Percentiles rank a stretch among this genome's conserved stretches.
These are phyloP conservation scores for Larimichthys polyactis DNA, from an alignment of 2,113 vertebrate genomes.

Conservation along the genomic window DNA sequence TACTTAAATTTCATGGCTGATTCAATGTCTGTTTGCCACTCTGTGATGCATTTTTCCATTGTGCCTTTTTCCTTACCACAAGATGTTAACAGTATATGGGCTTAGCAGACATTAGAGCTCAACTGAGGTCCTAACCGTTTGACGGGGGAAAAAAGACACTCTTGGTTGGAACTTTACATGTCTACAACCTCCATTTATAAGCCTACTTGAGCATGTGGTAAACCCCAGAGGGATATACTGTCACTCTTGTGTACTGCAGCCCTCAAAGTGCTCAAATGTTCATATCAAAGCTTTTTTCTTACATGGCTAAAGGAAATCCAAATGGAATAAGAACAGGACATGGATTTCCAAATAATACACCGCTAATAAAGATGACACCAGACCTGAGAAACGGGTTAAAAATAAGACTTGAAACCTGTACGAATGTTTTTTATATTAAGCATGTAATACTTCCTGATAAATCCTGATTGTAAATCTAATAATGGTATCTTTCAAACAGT, in stretches of 20 bases:
- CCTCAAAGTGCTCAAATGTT: slow-evolving; percentile 14
- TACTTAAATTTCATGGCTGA: slow-evolving; percentile 56
- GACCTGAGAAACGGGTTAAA: not conserved
- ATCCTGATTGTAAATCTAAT: slow-evolving; percentile 32
- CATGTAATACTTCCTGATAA: slow-evolving; percentile 13
- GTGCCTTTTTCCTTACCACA: slow-evolving; percentile 21
- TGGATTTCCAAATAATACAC: not conserved
- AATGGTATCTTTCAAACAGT: slow-evolving; percentile 39
- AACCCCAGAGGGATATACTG: slow-evolving; percentile 42
- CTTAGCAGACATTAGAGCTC: slow-evolving; percentile 58
- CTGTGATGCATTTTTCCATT: slow-evolving; percentile 64
- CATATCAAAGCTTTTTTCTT: slow-evolving; percentile 13
- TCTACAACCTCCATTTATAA: slow-evolving; percentile 48
- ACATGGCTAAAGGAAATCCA: not conserved
- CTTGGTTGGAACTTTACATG: slow-evolving; percentile 27
- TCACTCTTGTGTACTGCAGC: slow-evolving; percentile 20
- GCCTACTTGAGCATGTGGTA: slow-evolving; percentile 55
- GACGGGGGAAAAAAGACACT: slow-evolving; percentile 16
- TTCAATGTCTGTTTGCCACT: slow-evolving; percentile 55
- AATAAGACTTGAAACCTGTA: not conserved
- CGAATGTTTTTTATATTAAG: not conserved
- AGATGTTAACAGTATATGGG: slow-evolving; percentile 49
- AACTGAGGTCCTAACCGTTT: slow-evolving; percentile 8
- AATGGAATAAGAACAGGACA: not conserved
- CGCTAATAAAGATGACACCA: not conserved